A percentile compares a stretch with the other conserved stretches of the same genome.
phyloP scores from a whole-genome alignment of 2,888 invertebrate genomes.

The Pterobdella sp. region DNA sequence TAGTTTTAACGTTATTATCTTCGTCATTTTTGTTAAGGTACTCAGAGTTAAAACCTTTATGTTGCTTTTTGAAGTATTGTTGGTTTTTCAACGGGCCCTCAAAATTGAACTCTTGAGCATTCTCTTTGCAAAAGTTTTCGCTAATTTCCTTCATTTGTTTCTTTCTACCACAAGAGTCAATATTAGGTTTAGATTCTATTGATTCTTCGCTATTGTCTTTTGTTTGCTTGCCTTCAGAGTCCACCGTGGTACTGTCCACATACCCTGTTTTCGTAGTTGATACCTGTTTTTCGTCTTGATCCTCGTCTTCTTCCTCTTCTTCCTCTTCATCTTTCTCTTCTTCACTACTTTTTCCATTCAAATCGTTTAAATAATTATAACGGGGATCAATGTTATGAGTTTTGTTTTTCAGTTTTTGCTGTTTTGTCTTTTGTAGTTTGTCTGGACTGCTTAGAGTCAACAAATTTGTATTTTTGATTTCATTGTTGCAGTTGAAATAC shows the following conservation, averaged over 20 bases:
- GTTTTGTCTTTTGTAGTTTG: too few relatives aligned
- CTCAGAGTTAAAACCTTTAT: not conserved
- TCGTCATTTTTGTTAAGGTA: not conserved
- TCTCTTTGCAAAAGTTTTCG: not conserved
- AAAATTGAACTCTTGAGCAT: not conserved
- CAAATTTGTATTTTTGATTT: not conserved
- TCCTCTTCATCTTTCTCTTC: too few relatives aligned
- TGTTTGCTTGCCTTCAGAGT: not conserved
- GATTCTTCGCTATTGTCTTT: not conserved
- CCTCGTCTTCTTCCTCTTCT: not conserved
- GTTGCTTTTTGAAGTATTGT: not conserved
- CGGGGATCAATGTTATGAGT: not conserved
- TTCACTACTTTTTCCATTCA: not conserved
- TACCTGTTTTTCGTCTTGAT: not conserved
- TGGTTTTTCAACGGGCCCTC: not conserved
- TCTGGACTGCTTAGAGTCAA: too few relatives aligned
- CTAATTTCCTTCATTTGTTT: not conserved
- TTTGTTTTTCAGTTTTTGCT: not conserved
- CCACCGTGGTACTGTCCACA: not conserved
- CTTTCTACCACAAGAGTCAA: not conserved
- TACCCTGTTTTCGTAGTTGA: not conserved
- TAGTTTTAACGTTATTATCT: not conserved
- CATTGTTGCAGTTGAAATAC: not conserved
- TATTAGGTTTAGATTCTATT: not conserved
- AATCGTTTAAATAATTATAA: not conserved